Conservation (phyloP, 2,797 vertebrate genomes). For the Pipistrellus pipistrellus region DNA sequence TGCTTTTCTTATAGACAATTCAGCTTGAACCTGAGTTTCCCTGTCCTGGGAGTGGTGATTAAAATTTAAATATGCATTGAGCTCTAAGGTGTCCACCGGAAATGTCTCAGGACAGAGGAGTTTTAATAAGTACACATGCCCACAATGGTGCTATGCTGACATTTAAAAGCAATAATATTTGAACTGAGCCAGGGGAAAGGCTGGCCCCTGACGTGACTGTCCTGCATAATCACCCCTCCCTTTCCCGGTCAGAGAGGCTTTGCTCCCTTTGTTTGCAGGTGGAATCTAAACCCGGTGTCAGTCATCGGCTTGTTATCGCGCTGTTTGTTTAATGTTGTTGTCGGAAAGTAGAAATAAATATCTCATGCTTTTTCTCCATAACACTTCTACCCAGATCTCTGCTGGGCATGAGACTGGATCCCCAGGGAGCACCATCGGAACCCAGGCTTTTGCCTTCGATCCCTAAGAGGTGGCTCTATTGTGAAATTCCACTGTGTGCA, state of each 20-base stretch:
- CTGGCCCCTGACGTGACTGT: not conserved
- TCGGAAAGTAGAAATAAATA: slow-evolving; percentile 24
- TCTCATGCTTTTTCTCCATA: not conserved
- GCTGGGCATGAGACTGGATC: not conserved
- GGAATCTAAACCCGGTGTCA: not conserved
- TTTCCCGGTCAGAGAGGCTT: not conserved
- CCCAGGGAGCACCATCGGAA: not conserved
- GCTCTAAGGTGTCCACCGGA: slow-evolving; percentile 7
- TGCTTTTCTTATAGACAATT: not conserved
- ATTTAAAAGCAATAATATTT: slow-evolving; percentile 78
- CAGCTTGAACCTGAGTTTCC: not conserved
- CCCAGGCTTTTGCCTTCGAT: slow-evolving; percentile 9
- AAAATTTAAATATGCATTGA: slow-evolving; percentile 57
- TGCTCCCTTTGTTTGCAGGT: not conserved
- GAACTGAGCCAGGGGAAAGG: slow-evolving; percentile 42
- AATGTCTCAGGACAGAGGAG: slow-evolving; percentile 60
- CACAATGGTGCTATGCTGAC: slow-evolving; percentile 57
- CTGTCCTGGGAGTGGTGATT: not conserved
- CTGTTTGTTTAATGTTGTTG: not conserved
- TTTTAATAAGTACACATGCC: slow-evolving; percentile 70
- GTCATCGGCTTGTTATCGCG: not conserved
- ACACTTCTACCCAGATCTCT: not conserved
- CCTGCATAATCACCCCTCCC: not conserved
- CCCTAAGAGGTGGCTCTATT: not conserved
- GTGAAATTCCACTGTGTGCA: not conserved